Evolutionary conservation across 2,797 vertebrate genomes (phyloP), one percentile per base, ranked within the genome.

Genomic region (Mormyrops boulengeri): DNA sequence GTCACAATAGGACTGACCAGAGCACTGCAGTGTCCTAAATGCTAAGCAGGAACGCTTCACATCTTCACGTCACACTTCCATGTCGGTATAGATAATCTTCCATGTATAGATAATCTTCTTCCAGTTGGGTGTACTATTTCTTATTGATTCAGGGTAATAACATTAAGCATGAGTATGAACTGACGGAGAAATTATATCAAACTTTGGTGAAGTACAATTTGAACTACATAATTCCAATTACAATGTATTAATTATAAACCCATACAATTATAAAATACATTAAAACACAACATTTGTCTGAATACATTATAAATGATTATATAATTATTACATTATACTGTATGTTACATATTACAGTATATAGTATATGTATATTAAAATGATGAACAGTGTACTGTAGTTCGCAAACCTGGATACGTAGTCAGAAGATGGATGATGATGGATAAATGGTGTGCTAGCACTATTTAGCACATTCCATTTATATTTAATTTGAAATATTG

Each of bases 161-260:
- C 66, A 69, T 34, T 69, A 69, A 69, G 9, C 3, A 34, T 30
- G 66, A 69, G 66, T 69, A 69, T 34, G 11, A 69, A 69, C 66
- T 69, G 26, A 62, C 3, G 0, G 60, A 62, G 60, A 34, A 34
- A 34, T 69, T 4, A 69, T 69, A 69, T 12, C 26, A 69, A 69
- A 34, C 11, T 69, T 34, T 69, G 66, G 66, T 69, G 26, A 66
- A 66, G 62, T 12, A 69, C 66, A 69, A 69, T 69, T 69, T 69
- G 11, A 69, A 69, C 30, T 69, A 69, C 66, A 14, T 34, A 2
- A 69, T 69, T 69, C 62, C 26, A 69, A 30, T 69, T 34, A 69
- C n/a, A 60, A 60, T 69, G 66, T 69, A 69, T 69, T 69, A 69
- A 69, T 69, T 69, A 69, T 69, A 69, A 69, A 69, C 66, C 66